Base-by-base conservation (phyloP, 2,888 invertebrate genomes). In the Drosophila ochracea region DNA sequence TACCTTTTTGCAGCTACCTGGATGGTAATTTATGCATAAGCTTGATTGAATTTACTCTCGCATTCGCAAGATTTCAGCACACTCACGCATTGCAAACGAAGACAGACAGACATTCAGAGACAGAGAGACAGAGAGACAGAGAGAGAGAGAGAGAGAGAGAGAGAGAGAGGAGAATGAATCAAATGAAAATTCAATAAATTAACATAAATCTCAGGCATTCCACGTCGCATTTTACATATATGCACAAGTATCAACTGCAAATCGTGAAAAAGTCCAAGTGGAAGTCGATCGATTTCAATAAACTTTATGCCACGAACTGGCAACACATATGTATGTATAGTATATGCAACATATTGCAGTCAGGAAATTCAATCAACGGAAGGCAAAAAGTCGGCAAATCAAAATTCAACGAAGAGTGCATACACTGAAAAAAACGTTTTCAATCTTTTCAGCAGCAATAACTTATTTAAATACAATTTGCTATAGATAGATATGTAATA, bases 111-210 rank as follows among this genome's bases (percentile, higher is more conserved):
- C 2, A 31, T 28, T 28, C 28, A 28, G 28, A 28, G 28, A 28
- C 28, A 28, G 28, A 28, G 28, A 28, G 4, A 7, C 7, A 13
- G 0, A 7, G 13, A 21, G 2, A 47, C 13, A 47, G 6, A 10
- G 1, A 30, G 7, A 35, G 21, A 54, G 0, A 16, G 19, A 19
- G 16, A 54, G 35, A 54, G 35, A 33, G 19, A 25, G 21, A 21
- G 4, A 21, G 31, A 33, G 13, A 54, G 39, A 63, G 70, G 58
- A 61, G 68, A 57, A 49, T 35, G 30, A 78, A 86, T 82, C 78
- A 78, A 82, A 84, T 87, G 79, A 89, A 47, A 87, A 87, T 84
- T 84, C 88, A 83, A 86, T 86, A 84, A 89, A 86, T 86, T 86
- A 87, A 87, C 88, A 89, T 89, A 86, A 86, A 89, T 85, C 90